Evolutionary conservation across 2,888 invertebrate genomes (phyloP), one percentile per base, ranked within the genome.

Genomic region (Ariolimax columbianus): DNA sequence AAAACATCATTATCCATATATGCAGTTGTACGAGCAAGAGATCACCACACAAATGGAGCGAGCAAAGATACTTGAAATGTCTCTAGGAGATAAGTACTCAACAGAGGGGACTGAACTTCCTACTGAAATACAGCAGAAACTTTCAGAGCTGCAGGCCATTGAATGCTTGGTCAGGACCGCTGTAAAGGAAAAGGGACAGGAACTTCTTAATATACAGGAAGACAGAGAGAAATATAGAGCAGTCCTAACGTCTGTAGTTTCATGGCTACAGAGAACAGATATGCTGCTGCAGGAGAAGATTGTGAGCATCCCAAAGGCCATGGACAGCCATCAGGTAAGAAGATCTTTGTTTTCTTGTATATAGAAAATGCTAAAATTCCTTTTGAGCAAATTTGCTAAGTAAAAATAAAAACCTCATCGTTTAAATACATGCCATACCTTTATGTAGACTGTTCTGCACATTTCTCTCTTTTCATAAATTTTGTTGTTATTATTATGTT

Each of bases 11-110:
- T 47, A 47, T 47, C 47, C 47, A 47, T 47, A 14, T 14, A 47
- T 72, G 19, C 88, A 92, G 91, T 78, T 89, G 11, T 88, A 90
- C 11, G 90, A 92, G 86, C 91, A 91, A 81, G 92, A 92, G 81
- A 87, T 92, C n/a, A 81, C 87, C 0, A 87, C 90, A 38, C 88
- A 89, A 40, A 89, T 91, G 89, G 89, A 90, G 68, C 90, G 91
- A 85, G 89, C 91, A 87, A 84, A 88, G n/a, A 88, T 87, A 68
- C 86, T 90, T 86, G 87, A 88, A 33, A 87, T 88, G 55, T 77
- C 88, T 51, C 90, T 91, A 82, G 89, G 90, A 85, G 88, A 89
- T 51, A 92, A 91, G 87, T 93, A 91, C 77, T 87, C 87, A 6
- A 83, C 90, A 17, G 86, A 89, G 77, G 89, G 90, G 33, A 87